Conservation (phyloP, 2,888 invertebrate genomes). For the Cheiracanthium punctorium region DNA sequence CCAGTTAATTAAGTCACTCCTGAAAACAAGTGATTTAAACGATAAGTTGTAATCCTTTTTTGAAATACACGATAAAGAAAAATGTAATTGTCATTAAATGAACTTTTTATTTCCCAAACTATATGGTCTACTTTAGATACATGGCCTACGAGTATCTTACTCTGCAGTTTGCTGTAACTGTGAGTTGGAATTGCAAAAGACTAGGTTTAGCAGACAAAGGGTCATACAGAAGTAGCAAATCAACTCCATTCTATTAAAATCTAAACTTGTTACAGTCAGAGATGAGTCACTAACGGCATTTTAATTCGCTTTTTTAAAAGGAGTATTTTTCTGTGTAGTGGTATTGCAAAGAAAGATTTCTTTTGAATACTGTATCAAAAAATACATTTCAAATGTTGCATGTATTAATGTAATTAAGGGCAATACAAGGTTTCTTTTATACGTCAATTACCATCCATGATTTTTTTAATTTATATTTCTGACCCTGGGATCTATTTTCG, state of each 20-base stretch:
- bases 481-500: constrained; percentile 10
- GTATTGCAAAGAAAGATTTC: not conserved
- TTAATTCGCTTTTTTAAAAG: not conserved
- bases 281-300: not conserved
- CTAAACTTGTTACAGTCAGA: not conserved
- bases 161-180: too few species aligned
- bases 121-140: too few species aligned
- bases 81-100: too few species aligned
- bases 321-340: not conserved
- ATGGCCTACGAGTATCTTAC: too few species aligned
- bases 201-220: too few species aligned
- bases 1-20: too few species aligned
- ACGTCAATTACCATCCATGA: not conserved
- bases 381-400: not conserved
- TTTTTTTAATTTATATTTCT: constrained; percentile 12
- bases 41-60: too few species aligned
- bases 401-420: constrained; percentile 13
- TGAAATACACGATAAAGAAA: too few species aligned
- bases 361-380: not conserved
- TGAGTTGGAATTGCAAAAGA: too few species aligned
- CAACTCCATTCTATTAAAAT: not conserved
- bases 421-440: constrained; percentile 10
- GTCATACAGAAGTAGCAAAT: too few species aligned
- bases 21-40: too few species aligned
- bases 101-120: too few species aligned